A percentile compares a stretch with the other conserved stretches of the same genome.
These are phyloP conservation scores for Calidris pugnax DNA, from an alignment of 2,113 vertebrate species.

Conservation along the genomic window DNA sequence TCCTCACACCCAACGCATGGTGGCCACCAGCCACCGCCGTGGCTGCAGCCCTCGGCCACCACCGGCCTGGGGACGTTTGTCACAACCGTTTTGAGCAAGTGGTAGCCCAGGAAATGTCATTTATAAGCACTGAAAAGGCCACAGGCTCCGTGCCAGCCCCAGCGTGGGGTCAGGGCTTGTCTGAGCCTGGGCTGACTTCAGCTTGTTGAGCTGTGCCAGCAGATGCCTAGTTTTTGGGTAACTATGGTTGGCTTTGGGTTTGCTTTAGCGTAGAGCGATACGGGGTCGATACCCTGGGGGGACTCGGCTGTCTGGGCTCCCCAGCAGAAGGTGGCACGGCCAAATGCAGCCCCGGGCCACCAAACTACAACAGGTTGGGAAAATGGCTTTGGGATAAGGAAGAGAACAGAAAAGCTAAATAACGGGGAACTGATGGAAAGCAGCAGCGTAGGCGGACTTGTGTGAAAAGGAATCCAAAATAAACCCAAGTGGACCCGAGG, in stretches of 20 bases:
- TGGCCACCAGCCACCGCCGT: background rate
- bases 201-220: background rate
- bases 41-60: background rate
- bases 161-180: background rate
- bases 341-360: background rate
- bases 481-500: fast-evolving
- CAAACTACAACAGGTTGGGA: background rate
- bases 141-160: background rate
- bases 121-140: background rate
- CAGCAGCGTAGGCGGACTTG: background rate
- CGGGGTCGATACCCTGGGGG: background rate
- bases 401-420: background rate
- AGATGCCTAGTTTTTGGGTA: background rate
- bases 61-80: background rate
- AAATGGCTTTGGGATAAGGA: background rate
- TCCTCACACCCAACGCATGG: background rate
- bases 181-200: background rate
- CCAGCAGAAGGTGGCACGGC: background rate
- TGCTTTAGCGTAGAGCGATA: background rate
- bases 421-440: background rate
- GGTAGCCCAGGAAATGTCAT: background rate
- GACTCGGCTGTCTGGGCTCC: fast-evolving
- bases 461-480: background rate
- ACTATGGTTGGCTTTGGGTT: background rate
- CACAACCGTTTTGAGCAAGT: background rate